Percentiles rank a stretch among this genome's conserved stretches.
Conservation (phyloP, 2,888 invertebrate genomes). For the Amphipoea lucens region DNA sequence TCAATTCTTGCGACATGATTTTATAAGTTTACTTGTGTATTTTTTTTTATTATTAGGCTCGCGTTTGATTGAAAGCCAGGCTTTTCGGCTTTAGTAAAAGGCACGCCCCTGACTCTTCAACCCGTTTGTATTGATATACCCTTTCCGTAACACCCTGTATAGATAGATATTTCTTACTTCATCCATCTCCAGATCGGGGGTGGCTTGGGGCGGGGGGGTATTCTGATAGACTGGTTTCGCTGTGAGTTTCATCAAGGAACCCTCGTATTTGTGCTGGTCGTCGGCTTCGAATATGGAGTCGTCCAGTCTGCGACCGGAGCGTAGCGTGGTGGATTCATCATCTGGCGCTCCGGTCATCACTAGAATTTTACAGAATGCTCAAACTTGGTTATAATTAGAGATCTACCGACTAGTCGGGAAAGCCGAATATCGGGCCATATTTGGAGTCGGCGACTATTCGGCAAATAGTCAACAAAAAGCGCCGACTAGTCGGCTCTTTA, state of each 20-base stretch:
- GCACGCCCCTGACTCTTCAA: too few species aligned
- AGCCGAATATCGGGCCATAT: neutral
- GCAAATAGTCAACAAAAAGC: neutral
- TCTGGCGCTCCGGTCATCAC: slow-evolving; percentile 70
- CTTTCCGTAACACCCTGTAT: neutral
- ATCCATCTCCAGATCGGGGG: slow-evolving; percentile 57
- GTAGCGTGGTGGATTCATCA: slow-evolving; percentile 58
- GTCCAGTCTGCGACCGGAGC: slow-evolving; percentile 78
- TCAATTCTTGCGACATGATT: too few species aligned
- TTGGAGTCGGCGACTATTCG: neutral
- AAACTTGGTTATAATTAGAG: neutral
- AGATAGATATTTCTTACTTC: slow-evolving; percentile 51
- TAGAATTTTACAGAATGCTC: slow-evolving; percentile 47
- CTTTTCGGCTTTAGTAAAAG: too few species aligned
- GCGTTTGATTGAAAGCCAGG: too few species aligned
- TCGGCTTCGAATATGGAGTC: slow-evolving; percentile 78
- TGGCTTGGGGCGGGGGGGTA: slow-evolving; percentile 23
- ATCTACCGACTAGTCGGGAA: neutral
- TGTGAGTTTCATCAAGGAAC: slow-evolving; percentile 80
- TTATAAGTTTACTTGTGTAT: too few species aligned
- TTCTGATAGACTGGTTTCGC: slow-evolving; percentile 69
- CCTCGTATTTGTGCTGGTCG: slow-evolving; percentile 79
- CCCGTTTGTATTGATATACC: too few species aligned
- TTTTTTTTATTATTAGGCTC: too few species aligned
- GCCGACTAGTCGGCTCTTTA: neutral